Evolutionary conservation across 2,888 invertebrate species (phyloP), one percentile per base, ranked within the genome.

Genomic region (Athalia rosae): DNA sequence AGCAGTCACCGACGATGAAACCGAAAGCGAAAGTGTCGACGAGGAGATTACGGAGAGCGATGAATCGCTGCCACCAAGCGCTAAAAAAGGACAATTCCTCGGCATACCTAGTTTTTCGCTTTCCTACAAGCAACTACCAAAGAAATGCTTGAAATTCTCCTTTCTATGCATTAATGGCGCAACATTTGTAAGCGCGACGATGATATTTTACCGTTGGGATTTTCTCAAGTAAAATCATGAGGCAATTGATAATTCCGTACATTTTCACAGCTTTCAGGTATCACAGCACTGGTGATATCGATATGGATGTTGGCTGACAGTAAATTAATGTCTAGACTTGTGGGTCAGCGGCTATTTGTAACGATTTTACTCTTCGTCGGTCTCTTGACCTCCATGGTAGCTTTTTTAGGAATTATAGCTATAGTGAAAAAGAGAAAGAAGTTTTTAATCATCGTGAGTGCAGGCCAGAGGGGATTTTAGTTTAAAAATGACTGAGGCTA

Each of bases 291-390:
- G 2, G 80, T 84, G 69, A 82, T 80, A 63, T 85, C 85, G 3
- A 76, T 81, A 15, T 87, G 85, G 86, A 83, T 83, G 81, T 62
- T 87, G 28, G 77, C 82, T 0, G 85, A 85, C 66, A 79, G 71
- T 11, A 82, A 82, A 79, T 79, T 87, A 48, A 86, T 84, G 84
- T 84, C 83, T 0, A 82, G 84, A 77, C 77, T 87, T 3, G 77
- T 84, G 4, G 85, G 85, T 6, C 85, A 85, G 59, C 82, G 81
- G 64, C 47, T 85, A 3, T 86, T 84, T 62, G 79, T 85, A 4
- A 83, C 81, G 5, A 80, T 82, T 56, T 73, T 86, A 47, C 77
- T 86, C 0, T 78, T 85, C 13, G 62, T 83, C 28, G 84, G 84
- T 50, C 48, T 83, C 15, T 80, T 83, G 7, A 80, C 78, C 4